Conservation (phyloP, 1,140 invertebrate species). For the Lepidurus couesii region DNA sequence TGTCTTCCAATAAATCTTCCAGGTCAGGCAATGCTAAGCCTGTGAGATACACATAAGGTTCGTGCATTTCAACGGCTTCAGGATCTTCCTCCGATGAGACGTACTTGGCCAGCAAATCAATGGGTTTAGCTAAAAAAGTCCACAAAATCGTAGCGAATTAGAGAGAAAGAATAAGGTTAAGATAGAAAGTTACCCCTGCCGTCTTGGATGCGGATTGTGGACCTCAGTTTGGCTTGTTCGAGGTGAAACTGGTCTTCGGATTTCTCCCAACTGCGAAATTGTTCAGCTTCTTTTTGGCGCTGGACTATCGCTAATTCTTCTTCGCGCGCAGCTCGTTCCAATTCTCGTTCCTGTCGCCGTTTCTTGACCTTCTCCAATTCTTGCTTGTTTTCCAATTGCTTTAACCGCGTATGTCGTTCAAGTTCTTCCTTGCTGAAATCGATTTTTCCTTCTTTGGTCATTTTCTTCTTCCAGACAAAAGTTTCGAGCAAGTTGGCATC, state of each 20-base stretch:
- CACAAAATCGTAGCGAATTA: neutral
- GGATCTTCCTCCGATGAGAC: constrained; percentile 87
- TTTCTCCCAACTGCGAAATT: constrained; percentile 88
- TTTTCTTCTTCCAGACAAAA: constrained; percentile 95
- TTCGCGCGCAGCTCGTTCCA: constrained; percentile 80
- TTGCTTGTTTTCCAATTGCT: constrained; percentile 83
- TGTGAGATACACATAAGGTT: constrained; percentile 93
- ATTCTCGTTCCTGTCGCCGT: constrained; percentile 77
- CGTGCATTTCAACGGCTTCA: constrained; percentile 94
- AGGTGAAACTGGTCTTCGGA: constrained; percentile 93
- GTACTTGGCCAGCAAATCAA: constrained; percentile 94
- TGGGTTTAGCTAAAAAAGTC: constrained; percentile 75
- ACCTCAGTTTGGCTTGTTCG: constrained; percentile 80
- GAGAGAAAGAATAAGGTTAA: neutral
- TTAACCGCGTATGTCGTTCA: constrained; percentile 73
- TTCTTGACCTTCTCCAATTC: constrained; percentile 90
- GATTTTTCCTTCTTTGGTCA: constrained; percentile 86
- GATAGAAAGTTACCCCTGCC: constrained; percentile 55
- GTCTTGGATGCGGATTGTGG: constrained; percentile 91
- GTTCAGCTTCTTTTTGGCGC: constrained; percentile 86
- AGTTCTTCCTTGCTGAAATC: constrained; percentile 73
- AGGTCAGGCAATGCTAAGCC: constrained; percentile 85
- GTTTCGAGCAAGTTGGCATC: constrained; percentile 87
- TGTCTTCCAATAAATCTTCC: constrained; percentile 96
- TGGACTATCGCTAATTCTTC: constrained; percentile 82